Conservation (phyloP, 1,140 invertebrate genomes). For the Planococcus citri region DNA sequence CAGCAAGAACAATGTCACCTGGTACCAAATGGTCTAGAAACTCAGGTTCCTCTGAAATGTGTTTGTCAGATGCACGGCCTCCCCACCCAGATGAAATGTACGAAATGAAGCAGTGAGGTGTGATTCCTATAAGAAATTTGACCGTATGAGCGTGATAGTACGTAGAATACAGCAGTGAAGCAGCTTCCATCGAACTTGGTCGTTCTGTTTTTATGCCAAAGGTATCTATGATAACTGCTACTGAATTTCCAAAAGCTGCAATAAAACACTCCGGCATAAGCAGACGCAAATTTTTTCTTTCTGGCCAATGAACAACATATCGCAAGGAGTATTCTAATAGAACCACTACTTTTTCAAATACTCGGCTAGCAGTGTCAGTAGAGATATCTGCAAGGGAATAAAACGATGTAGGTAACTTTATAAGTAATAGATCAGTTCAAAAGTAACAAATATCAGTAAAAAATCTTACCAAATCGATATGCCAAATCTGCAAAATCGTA, state of each 20-base stretch:
- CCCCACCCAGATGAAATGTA: not conserved
- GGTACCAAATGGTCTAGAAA: not conserved
- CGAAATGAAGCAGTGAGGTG: no score
- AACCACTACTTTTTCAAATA: conserved; percentile 20
- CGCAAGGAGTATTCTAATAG: conserved; percentile 13
- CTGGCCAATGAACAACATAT: conserved; percentile 19
- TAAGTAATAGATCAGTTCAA: no score
- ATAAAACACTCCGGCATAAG: not conserved
- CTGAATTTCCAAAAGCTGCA: not conserved
- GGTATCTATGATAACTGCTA: not conserved
- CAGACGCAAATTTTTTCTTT: not conserved
- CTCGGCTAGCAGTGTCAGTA: not conserved
- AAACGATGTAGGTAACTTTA: no score
- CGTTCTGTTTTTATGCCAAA: not conserved
- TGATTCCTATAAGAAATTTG: not conserved
- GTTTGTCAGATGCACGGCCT: not conserved
- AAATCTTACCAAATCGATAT: conserved; percentile 4
- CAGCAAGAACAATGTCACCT: not conserved
- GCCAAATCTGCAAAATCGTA: conserved; percentile 10
- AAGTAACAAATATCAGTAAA: no score
- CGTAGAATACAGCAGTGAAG: not conserved
- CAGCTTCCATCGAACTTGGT: not conserved
- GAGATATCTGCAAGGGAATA: no score
- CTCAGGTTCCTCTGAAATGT: not conserved
- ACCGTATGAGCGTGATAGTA: not conserved